Conservation (phyloP, 1,140 invertebrate genomes). For the Leptestheria dahalacensis region DNA sequence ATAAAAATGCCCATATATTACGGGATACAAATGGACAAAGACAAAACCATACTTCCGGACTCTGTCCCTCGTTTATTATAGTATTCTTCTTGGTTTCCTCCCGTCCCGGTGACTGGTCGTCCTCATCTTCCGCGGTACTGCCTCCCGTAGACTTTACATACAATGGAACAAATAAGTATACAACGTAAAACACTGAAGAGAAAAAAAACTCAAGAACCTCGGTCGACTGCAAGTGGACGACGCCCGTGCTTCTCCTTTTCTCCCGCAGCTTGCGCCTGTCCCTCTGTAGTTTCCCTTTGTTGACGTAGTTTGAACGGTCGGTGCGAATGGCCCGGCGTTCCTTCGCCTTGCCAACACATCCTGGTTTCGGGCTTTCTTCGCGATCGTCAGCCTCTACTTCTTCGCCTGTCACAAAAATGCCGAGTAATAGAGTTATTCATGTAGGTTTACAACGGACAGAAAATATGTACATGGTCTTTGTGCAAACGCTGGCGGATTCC, state of each 20-base stretch:
- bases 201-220: constrained; percentile 31
- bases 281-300: constrained; percentile 40
- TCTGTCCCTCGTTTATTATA: constrained; percentile 7
- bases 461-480: constrained; percentile 21
- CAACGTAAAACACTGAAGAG: neutral
- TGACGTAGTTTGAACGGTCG: constrained; percentile 32
- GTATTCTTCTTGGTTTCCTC: constrained; percentile 35
- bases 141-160: constrained; percentile 42
- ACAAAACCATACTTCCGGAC: constrained; percentile 6
- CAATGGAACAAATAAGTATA: constrained; percentile 6
- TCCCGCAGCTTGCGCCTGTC: constrained; percentile 45
- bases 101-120: constrained; percentile 26
- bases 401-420: neutral
- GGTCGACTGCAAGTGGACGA: constrained; percentile 45
- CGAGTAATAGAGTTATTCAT: neutral
- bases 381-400: constrained; percentile 9
- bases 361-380: constrained; percentile 8
- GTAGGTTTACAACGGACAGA: neutral
- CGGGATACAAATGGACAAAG: neutral
- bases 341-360: constrained; percentile 8
- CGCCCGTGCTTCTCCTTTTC: constrained; percentile 44
- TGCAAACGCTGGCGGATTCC: constrained; percentile 29
- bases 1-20: neutral
- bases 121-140: constrained; percentile 44
- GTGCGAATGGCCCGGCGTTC: constrained; percentile 7